These are phyloP conservation scores for Branchinecta sandiegonensis DNA, from an alignment of 2,888 invertebrate genomes.

Conservation along the genomic window DNA sequence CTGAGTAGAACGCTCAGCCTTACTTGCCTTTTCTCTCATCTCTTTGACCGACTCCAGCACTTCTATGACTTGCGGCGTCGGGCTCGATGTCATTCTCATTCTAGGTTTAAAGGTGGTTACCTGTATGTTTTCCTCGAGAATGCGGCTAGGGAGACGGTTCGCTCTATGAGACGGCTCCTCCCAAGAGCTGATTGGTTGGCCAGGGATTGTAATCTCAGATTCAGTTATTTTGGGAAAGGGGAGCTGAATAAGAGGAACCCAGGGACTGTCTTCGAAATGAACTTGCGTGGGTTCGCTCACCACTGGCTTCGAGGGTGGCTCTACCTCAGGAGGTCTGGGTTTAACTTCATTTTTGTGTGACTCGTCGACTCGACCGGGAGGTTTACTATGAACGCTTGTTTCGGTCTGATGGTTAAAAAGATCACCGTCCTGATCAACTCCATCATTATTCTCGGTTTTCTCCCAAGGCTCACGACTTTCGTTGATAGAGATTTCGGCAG, in stretches of 20 bases:
- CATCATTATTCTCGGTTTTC: no score
- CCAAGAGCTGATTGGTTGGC: background rate
- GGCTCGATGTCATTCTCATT: background rate
- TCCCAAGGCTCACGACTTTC: no score
- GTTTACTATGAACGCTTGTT: no score
- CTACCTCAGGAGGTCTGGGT: no score
- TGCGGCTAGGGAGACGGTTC: constrained; percentile 2
- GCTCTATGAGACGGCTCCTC: constrained; percentile 12
- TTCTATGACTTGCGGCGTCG: background rate
- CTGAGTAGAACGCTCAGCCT: background rate
- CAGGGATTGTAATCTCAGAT: background rate
- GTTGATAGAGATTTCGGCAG: no score
- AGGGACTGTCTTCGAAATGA: background rate
- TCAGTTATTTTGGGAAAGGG: background rate
- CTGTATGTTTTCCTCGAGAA: background rate
- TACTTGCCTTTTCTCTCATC: constrained; percentile 5
- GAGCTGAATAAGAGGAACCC: constrained; percentile 2
- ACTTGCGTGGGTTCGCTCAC: no score
- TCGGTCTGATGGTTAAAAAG: no score
- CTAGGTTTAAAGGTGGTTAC: background rate
- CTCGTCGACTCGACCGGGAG: no score
- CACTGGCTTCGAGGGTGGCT: no score
- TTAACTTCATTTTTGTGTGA: no score
- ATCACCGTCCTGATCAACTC: no score
- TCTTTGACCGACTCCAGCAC: background rate